Conservation (phyloP, 2,797 vertebrate genomes). For the Chanos chanos region DNA sequence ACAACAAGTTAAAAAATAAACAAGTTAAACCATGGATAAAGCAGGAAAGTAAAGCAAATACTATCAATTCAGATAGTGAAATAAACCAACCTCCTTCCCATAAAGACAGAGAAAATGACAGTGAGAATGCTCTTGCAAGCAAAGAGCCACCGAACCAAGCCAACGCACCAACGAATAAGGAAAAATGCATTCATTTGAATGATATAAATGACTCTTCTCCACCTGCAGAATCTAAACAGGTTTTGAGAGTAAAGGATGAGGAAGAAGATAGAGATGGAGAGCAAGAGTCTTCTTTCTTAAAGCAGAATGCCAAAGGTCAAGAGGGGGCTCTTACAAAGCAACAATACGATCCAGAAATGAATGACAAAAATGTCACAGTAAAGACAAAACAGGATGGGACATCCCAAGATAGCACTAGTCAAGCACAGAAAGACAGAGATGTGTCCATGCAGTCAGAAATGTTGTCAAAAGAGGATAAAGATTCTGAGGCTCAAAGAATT, state of each 20-base stretch:
- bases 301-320: background rate
- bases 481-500: too few relatives aligned
- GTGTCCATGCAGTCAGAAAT: too few relatives aligned
- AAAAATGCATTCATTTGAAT: background rate
- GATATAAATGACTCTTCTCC: background rate
- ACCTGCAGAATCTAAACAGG: background rate
- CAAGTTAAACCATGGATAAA: too few relatives aligned
- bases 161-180: background rate
- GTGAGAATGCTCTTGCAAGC: background rate
- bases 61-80: background rate
- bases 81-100: too few relatives aligned
- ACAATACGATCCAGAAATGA: background rate
- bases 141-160: constrained; percentile 7
- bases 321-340: too few relatives aligned
- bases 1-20: too few relatives aligned
- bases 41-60: background rate
- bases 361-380: background rate
- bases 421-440: too few relatives aligned
- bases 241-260: background rate
- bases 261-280: constrained; percentile 5
- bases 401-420: background rate
- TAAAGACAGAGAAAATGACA: background rate
- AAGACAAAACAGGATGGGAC: constrained; percentile 3
- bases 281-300: background rate
- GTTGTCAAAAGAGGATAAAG: too few relatives aligned